A percentile compares a stretch with the other conserved stretches of the same genome.
Conservation (phyloP, 2,888 invertebrate genomes). For the Abscondita cerata region DNA sequence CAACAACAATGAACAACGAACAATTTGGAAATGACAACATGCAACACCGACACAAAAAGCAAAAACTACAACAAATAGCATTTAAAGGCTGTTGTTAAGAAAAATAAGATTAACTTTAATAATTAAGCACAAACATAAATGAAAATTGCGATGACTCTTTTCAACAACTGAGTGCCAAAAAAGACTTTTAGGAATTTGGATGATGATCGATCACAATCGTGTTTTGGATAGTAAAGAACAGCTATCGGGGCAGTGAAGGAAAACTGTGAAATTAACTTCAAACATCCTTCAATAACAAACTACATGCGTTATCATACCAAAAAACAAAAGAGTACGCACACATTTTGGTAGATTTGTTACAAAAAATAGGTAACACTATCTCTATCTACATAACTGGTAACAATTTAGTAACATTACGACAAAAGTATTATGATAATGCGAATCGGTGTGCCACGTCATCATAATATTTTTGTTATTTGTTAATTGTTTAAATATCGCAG, state of each 20-base stretch:
- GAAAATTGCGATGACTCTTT: neutral
- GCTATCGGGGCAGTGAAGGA: constrained; percentile 32
- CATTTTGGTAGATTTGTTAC: constrained; percentile 48
- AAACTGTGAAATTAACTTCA: constrained; percentile 46
- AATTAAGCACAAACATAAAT: neutral
- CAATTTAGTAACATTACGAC: constrained; percentile 55
- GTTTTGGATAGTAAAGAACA: constrained; percentile 37
- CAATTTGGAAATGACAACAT: constrained; percentile 54
- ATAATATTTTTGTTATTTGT: constrained; percentile 59
- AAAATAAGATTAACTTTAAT: no score
- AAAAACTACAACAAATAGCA: constrained; percentile 6
- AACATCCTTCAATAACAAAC: constrained; percentile 49
- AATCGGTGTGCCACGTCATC: constrained; percentile 50
- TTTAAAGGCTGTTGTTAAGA: constrained; percentile 28
- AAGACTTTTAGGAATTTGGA: constrained; percentile 60
- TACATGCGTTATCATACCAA: constrained; percentile 46
- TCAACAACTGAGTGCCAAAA: constrained; percentile 14
- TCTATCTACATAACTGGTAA: constrained; percentile 57
- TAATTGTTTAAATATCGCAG: constrained; percentile 61
- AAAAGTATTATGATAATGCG: constrained; percentile 57
- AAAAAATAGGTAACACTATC: constrained; percentile 58
- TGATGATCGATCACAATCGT: constrained; percentile 54
- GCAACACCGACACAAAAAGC: constrained; percentile 53
- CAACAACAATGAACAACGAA: constrained; percentile 59
- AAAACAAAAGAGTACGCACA: constrained; percentile 36